Conservation (phyloP, 1,140 invertebrate genomes). For the Trachymyrmex cornetzi region DNA sequence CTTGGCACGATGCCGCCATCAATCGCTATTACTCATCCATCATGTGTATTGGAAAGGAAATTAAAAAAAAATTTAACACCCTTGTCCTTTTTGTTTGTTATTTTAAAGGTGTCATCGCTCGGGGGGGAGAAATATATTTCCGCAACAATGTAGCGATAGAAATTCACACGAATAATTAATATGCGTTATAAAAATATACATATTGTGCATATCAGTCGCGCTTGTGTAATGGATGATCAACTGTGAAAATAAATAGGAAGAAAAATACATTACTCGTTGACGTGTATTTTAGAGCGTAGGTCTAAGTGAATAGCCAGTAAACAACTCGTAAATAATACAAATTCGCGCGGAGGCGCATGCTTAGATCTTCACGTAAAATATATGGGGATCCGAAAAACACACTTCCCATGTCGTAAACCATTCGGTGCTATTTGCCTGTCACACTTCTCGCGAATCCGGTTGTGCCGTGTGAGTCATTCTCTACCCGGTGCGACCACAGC, state of each 20-base stretch:
- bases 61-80: conserved; percentile 10
- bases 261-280: neutral
- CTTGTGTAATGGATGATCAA: neutral
- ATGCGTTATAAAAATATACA: conserved; percentile 4
- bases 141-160: neutral
- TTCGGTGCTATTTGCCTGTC: conserved; percentile 46
- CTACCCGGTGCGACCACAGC: conserved; percentile 17
- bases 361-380: conserved; percentile 1
- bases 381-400: conserved; percentile 40
- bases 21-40: neutral
- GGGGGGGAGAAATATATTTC: neutral
- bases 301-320: conserved; percentile 11
- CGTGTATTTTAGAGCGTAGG: neutral
- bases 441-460: conserved; percentile 50
- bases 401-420: conserved; percentile 36
- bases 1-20: conserved; percentile 3
- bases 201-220: neutral
- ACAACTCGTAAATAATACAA: conserved; percentile 45
- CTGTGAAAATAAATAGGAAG: neutral
- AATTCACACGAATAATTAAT: conserved; percentile 8
- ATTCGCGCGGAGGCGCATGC: conserved; percentile 11
- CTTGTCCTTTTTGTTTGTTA: neutral
- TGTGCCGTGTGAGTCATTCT: conserved; percentile 14
- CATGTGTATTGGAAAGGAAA: neutral
- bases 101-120: neutral